Evolutionary conservation across 92 coral and sea anemone genomes (phyloP).

Genomic region (Actinostola sp.): DNA sequence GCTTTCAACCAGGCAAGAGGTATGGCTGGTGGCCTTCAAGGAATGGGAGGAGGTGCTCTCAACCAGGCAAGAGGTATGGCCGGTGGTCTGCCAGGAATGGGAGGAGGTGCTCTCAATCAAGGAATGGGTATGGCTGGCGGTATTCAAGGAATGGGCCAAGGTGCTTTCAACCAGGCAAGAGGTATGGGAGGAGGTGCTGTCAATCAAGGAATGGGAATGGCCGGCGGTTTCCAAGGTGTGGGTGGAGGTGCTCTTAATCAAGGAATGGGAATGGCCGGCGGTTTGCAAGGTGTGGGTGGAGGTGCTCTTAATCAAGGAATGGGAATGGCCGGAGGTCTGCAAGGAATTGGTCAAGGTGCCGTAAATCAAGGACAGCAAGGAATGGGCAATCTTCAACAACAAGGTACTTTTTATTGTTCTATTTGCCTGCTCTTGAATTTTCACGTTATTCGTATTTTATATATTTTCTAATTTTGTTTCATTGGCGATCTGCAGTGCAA

Average conservation of each 20-base stretch:
- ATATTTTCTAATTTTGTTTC: too few relatives aligned
- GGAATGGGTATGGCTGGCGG: constrained; percentile 22
- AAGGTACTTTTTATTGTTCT: too few relatives aligned
- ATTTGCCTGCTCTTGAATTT: too few relatives aligned
- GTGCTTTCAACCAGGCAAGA: constrained; percentile 6
- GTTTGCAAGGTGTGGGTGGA: constrained; percentile 25
- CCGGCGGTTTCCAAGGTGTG: constrained; percentile 58
- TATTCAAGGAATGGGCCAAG: constrained; percentile 24
- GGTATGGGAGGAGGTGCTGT: constrained; percentile 3
- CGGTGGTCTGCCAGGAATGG: constrained; percentile 20
- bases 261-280: constrained; percentile 29
- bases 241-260: constrained; percentile 53
- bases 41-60: constrained; percentile 55
- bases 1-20: constrained; percentile 35
- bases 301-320: background rate
- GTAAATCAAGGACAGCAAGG: constrained; percentile 8
- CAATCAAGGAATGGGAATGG: constrained; percentile 48
- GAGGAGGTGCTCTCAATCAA: constrained; percentile 21
- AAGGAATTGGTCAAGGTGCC: constrained; percentile 19
- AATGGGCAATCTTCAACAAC: constrained; percentile 8
- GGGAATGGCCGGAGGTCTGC: constrained; percentile 33
- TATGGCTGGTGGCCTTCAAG: constrained; percentile 60
- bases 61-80: constrained; percentile 34
- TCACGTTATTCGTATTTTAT: too few relatives aligned
- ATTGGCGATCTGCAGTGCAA: too few relatives aligned